Percentiles rank a stretch among this genome's conserved stretches.
phyloP scores from a whole-genome alignment of 1,140 invertebrate genomes.

The Mylabris phalerata region DNA sequence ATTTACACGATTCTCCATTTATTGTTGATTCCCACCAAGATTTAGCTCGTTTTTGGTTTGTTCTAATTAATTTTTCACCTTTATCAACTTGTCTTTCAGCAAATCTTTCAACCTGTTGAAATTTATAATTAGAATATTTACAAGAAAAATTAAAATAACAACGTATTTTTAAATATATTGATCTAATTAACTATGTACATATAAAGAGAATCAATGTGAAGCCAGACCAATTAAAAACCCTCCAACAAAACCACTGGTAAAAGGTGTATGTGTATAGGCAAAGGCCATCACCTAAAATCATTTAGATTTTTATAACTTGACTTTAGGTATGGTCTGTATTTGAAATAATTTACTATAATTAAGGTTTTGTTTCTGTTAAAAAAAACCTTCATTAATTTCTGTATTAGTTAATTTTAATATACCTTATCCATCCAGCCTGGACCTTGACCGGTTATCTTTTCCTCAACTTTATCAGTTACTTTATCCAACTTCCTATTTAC shows the following conservation, averaged over 20 bases:
- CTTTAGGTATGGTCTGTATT: not conserved
- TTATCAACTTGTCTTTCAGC: constrained; percentile 71
- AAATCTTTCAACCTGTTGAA: constrained; percentile 64
- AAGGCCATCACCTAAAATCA: constrained; percentile 66
- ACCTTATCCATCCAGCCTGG: constrained; percentile 75
- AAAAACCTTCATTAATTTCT: not conserved
- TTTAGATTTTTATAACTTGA: constrained; percentile 20
- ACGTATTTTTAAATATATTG: too few species aligned
- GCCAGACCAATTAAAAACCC: constrained; percentile 64
- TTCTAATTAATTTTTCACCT: constrained; percentile 62
- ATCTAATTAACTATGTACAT: not conserved
- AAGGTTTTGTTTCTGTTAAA: constrained; percentile 9
- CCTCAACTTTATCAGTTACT: constrained; percentile 72
- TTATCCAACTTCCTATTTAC: constrained; percentile 75
- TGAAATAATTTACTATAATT: not conserved
- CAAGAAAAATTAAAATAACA: too few species aligned
- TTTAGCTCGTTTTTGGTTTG: constrained; percentile 57
- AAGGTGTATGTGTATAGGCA: constrained; percentile 66
- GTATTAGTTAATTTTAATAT: constrained; percentile 24
- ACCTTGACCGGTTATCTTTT: constrained; percentile 63
- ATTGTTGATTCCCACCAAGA: constrained; percentile 61
- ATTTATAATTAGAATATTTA: constrained; percentile 17
- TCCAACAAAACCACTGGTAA: constrained; percentile 75
- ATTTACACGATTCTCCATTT: constrained; percentile 55
- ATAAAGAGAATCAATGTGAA: constrained; percentile 10